Conservation (phyloP, 2,113 vertebrate species). For the Cricetomys ansorgei region DNA sequence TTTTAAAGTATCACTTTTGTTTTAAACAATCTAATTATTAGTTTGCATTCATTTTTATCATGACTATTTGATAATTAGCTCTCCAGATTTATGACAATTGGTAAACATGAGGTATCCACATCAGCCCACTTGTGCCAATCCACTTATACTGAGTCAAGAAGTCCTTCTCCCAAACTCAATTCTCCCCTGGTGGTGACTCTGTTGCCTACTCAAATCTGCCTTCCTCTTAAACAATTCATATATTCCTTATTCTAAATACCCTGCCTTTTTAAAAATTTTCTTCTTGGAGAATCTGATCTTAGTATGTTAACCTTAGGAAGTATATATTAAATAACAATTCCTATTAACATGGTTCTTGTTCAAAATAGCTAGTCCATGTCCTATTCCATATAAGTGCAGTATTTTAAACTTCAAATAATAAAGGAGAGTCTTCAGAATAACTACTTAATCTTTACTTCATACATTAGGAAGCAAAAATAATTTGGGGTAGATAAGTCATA, state of each 20-base stretch:
- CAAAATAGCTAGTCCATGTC: background rate
- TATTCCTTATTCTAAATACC: background rate
- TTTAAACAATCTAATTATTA: background rate
- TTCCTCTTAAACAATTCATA: background rate
- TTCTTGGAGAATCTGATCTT: background rate
- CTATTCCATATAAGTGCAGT: background rate
- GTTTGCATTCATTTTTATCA: background rate
- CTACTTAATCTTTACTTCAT: background rate
- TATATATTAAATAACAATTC: background rate
- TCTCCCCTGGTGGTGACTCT: background rate
- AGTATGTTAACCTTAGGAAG: background rate
- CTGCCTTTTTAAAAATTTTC: background rate
- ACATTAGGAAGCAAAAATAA: background rate
- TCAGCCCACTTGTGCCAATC: background rate
- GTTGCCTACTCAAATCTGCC: background rate
- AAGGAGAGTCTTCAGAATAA: background rate
- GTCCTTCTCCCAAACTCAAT: fast-evolving
- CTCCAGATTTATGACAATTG: conserved; percentile 6
- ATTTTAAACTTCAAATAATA: background rate
- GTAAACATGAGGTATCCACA: background rate
- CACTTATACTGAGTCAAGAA: background rate
- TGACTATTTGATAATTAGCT: background rate
- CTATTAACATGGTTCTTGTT: background rate
- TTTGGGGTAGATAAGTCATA: background rate
- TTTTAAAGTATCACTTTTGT: background rate